Evolutionary conservation across 2,797 vertebrate species (phyloP), one percentile per base, ranked within the genome.

Genomic region (Pelochelys cantorii): DNA sequence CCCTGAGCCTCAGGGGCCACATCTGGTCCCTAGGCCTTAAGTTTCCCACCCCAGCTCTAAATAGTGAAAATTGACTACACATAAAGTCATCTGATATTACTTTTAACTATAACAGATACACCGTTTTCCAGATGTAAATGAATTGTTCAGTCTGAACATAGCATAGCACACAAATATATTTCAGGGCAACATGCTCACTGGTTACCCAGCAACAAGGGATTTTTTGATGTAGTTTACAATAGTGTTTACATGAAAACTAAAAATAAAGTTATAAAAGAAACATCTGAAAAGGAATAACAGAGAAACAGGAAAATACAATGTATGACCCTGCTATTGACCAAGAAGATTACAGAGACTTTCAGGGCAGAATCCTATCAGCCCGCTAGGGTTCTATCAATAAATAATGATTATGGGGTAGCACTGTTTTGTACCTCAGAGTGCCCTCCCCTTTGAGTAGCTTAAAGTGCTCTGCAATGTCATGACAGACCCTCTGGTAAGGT

Each of bases 151-250:
- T 18, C 65, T 31, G 74, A 42, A 0, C 8, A 2, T 29, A 22
- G 83, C 7, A 11, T 6, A 55, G 80, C 29, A 22, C 15, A 31
- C 74, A 83, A 92, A 54, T 31, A 79, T 11, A 10, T 2, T 78
- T 90, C 81, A 78, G 37, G 17, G 42, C 86, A 93, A 48, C 27
- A 4, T 86, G 2, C 68, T 56, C 52, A 57, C 37, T 79, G 48
- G 34, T 79, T 78, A 3, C 84, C 87, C 17, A 57, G 10, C 14
- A 85, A 20, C 17, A 85, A 88, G 7, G 81, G 14, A 54, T 54
- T 54, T 54, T 53, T 54, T 54, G 11, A 81, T 2, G n/a, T 68
- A 34, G 65, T 68, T 68, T 34, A 68, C 9, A 34, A 68, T n/a
- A 34, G 65, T 68, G n/a, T 34, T 68, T 68, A 68, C n/a, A 68